Evolutionary conservation across 2,797 vertebrate genomes (phyloP).

Genomic region (Novumbra hubbsi): DNA sequence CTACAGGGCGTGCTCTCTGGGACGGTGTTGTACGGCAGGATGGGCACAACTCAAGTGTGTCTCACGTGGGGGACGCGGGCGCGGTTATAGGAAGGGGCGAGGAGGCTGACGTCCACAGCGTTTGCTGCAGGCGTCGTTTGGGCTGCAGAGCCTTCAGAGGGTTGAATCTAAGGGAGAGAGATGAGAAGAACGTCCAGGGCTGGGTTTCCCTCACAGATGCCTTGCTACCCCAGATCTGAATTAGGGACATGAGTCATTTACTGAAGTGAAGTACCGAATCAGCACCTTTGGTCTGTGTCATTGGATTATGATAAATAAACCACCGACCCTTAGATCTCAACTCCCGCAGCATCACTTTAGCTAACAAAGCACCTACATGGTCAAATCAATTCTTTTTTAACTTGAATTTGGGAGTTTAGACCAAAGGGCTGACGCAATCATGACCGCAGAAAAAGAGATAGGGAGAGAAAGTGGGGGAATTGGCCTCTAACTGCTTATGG

Average conservation of each 20-base stretch:
- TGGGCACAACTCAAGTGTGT: constrained; percentile 47
- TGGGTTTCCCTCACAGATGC: constrained; percentile 16
- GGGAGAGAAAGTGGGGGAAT: not conserved
- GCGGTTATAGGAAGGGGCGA: constrained; percentile 50
- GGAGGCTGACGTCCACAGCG: constrained; percentile 66
- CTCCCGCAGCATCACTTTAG: constrained; percentile 14
- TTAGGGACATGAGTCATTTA: not conserved
- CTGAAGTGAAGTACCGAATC: not conserved
- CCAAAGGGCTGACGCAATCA: constrained; percentile 29
- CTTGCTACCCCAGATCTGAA: not conserved
- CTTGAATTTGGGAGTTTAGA: not conserved
- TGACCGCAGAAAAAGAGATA: constrained; percentile 3
- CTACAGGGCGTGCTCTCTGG: constrained; percentile 58
- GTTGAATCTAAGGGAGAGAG: constrained; percentile 75
- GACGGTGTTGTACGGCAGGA: constrained; percentile 1
- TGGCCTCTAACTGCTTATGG: constrained; percentile 3
- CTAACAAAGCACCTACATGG: constrained; percentile 8
- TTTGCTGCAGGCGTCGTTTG: constrained; percentile 77
- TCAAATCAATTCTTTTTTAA: constrained; percentile 25
- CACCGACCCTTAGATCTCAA: not conserved
- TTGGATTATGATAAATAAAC: not conserved
- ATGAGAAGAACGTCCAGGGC: constrained; percentile 47
- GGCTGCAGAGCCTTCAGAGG: constrained; percentile 78
- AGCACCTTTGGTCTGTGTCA: not conserved
- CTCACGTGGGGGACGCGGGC: constrained; percentile 73